These are phyloP conservation scores for Caenorhabditis japonica DNA, from an alignment of 2,888 invertebrate species.

Conservation along the genomic window DNA sequence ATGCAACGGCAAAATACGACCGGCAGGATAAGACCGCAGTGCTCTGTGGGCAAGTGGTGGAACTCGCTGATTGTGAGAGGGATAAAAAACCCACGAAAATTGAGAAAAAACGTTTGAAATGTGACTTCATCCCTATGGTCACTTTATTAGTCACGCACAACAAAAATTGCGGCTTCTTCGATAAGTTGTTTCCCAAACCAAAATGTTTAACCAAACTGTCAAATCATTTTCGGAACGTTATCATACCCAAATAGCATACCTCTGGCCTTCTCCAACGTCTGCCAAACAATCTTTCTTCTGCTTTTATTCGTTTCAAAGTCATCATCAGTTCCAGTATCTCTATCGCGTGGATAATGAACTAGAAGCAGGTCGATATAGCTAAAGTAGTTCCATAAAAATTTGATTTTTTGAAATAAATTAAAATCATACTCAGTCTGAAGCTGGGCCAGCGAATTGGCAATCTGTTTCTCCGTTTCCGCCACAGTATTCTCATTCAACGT, in stretches of 20 bases:
- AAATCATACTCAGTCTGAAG: slow-evolving; percentile 55
- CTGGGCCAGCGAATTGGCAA: slow-evolving; percentile 57
- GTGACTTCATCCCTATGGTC: too few species aligned
- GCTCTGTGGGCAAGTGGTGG: too few species aligned
- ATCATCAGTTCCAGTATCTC: slow-evolving; percentile 48
- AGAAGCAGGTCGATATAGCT: slow-evolving; percentile 63
- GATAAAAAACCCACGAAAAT: too few species aligned
- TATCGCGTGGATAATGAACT: slow-evolving; percentile 63
- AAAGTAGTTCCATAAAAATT: slow-evolving; percentile 2
- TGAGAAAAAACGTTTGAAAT: too few species aligned
- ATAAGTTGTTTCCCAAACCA: too few species aligned
- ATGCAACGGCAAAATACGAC: too few species aligned
- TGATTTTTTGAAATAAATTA: not conserved
- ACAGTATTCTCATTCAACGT: slow-evolving; percentile 56
- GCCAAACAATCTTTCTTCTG: slow-evolving; percentile 83
- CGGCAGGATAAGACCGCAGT: too few species aligned
- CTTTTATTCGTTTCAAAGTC: slow-evolving; percentile 46
- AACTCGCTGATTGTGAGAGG: too few species aligned
- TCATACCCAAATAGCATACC: slow-evolving; percentile 58
- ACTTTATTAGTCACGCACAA: too few species aligned
- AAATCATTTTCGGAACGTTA: too few species aligned
- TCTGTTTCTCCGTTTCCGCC: slow-evolving; percentile 46
- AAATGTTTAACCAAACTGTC: too few species aligned
- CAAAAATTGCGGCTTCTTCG: too few species aligned
- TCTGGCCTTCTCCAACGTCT: slow-evolving; percentile 81